Conservation (phyloP, 1,140 invertebrate species). For the Helicoverpa zea region DNA sequence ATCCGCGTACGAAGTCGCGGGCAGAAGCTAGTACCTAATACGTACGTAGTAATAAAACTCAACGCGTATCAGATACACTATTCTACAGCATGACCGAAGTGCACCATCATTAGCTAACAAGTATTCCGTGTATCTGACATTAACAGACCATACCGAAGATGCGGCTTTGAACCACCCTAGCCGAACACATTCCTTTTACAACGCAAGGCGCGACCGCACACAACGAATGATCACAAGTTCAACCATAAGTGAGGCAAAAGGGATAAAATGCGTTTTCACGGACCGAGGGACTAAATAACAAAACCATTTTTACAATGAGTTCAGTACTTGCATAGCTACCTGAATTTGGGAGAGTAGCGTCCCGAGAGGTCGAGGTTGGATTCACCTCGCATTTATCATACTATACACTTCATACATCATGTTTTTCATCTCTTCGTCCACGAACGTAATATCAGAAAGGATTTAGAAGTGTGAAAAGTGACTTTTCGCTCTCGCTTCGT, state of each 20-base stretch:
- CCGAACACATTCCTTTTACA: constrained; percentile 25
- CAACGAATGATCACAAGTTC: constrained; percentile 20
- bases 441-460: constrained; percentile 13
- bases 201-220: neutral
- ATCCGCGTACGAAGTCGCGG: too few species aligned
- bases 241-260: constrained; percentile 34
- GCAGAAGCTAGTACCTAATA: too few species aligned
- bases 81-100: neutral
- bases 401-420: constrained; percentile 40
- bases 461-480: constrained; percentile 9
- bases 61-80: too few species aligned
- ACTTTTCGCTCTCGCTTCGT: neutral
- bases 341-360: constrained; percentile 7
- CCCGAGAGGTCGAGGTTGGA: constrained; percentile 13
- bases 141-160: neutral
- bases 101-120: constrained; percentile 26
- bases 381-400: constrained; percentile 39
- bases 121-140: neutral
- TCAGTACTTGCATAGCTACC: constrained; percentile 31
- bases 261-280: constrained; percentile 42
- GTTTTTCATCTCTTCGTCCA: constrained; percentile 26
- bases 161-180: constrained; percentile 7
- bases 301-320: constrained; percentile 36
- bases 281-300: constrained; percentile 30
- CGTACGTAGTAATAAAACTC: neutral